A percentile compares a stretch with the other conserved stretches of the same genome.
Evolutionary conservation across 2,113 vertebrate species (phyloP).

Genomic region (Chrysochloris asiatica): DNA sequence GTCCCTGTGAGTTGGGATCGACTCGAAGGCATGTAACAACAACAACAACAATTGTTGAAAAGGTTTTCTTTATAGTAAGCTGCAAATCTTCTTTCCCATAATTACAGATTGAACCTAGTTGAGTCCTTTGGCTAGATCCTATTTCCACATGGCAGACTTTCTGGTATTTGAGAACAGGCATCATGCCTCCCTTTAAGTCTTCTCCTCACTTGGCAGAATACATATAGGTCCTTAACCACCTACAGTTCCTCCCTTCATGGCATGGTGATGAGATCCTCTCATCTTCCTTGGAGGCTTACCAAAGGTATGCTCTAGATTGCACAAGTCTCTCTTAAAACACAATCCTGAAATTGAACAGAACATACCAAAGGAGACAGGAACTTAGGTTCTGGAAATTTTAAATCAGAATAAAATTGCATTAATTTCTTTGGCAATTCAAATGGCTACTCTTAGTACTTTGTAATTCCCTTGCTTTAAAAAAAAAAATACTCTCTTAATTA

Average conservation of each 20-base stretch:
- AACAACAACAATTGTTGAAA: too few relatives aligned
- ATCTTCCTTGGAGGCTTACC: not conserved
- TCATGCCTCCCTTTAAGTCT: not conserved
- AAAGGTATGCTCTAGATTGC: not conserved
- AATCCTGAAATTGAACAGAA: not conserved
- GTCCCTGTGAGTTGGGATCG: too few relatives aligned
- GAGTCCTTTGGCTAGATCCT: not conserved
- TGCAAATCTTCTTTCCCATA: not conserved
- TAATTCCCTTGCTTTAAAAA: conserved; percentile 33
- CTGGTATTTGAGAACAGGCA: not conserved
- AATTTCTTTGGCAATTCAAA: not conserved
- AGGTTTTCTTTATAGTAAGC: too few relatives aligned
- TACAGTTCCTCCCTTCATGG: not conserved
- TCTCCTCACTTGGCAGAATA: not conserved
- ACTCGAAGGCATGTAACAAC: too few relatives aligned
- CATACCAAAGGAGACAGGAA: not conserved
- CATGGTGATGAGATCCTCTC: not conserved
- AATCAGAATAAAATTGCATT: not conserved
- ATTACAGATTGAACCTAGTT: not conserved
- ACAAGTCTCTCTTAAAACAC: not conserved
- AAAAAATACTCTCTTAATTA: not conserved
- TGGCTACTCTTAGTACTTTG: not conserved
- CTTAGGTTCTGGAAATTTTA: conserved; percentile 7
- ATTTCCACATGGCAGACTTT: conserved; percentile 23
- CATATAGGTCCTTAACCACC: not conserved